Evolutionary conservation across 1,140 invertebrate species (phyloP).

Genomic region (Cherax quadricarinatus): DNA sequence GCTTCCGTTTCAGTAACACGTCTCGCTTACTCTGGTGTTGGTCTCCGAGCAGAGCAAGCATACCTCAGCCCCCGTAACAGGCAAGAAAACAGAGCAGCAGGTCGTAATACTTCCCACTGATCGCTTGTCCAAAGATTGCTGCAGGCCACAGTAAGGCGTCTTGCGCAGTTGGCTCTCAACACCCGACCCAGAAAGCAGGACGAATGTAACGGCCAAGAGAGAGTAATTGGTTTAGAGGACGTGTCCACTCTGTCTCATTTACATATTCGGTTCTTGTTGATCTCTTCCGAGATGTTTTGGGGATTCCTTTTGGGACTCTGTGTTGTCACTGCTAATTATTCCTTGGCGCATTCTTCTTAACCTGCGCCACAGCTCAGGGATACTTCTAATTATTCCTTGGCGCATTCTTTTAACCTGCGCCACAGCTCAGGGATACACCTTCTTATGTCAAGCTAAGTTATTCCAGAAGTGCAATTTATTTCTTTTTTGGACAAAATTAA

Average conservation of each 20-base stretch:
- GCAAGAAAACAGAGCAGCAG: not conserved
- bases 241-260: not conserved
- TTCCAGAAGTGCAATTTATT: too few relatives aligned
- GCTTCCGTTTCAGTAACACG: too few relatives aligned
- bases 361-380: too few relatives aligned
- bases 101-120: not conserved
- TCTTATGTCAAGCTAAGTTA: too few relatives aligned
- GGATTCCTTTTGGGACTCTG: too few relatives aligned
- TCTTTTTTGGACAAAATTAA: too few relatives aligned
- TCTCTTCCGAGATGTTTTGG: not conserved
- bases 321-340: too few relatives aligned
- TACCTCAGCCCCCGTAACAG: not conserved
- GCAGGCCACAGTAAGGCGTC: not conserved
- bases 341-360: too few relatives aligned
- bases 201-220: not conserved
- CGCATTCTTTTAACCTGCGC: too few relatives aligned
- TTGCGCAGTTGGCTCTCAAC: not conserved
- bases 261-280: not conserved
- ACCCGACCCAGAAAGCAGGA: not conserved
- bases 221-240: slow-evolving; percentile 8
- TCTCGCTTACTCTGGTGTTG: not conserved
- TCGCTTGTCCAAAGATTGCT: not conserved
- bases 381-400: too few relatives aligned
- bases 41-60: not conserved
- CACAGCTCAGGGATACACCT: too few relatives aligned